phyloP scores from a whole-genome alignment of 1,140 invertebrate species.

The Drosophila lowei region DNA sequence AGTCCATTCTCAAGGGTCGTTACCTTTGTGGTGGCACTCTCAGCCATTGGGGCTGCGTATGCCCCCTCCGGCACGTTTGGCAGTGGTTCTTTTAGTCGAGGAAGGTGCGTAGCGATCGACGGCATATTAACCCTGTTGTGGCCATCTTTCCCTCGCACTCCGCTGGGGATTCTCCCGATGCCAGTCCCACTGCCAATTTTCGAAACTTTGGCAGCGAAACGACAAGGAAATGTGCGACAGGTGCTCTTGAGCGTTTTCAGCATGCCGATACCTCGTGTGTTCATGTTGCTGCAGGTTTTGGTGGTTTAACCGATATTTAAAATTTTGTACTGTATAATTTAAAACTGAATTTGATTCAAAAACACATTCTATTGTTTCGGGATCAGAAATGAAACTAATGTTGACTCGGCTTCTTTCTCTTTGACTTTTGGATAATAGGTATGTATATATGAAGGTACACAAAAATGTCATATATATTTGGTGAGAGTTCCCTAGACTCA shows the following conservation, averaged over 20 bases:
- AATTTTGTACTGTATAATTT: slow-evolving; percentile 48
- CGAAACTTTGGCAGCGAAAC: slow-evolving; percentile 73
- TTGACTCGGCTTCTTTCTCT: too few species aligned
- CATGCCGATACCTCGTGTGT: slow-evolving; percentile 64
- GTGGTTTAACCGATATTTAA: slow-evolving; percentile 56
- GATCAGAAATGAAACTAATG: too few species aligned
- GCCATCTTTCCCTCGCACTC: slow-evolving; percentile 55
- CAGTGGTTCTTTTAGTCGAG: slow-evolving; percentile 91
- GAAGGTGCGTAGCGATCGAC: slow-evolving; percentile 86
- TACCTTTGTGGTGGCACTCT: slow-evolving; percentile 90
- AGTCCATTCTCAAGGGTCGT: slow-evolving; percentile 95
- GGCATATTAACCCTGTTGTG: slow-evolving; percentile 80
- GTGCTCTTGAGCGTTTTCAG: slow-evolving; percentile 56
- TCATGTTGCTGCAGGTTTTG: slow-evolving; percentile 69
- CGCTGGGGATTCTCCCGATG: slow-evolving; percentile 77
- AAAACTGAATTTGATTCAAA: slow-evolving; percentile 69
- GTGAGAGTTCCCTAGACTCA: too few species aligned
- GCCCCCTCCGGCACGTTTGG: slow-evolving; percentile 89
- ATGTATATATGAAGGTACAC: too few species aligned
- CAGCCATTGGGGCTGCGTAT: slow-evolving; percentile 89
- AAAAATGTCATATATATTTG: too few species aligned
- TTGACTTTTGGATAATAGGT: too few species aligned
- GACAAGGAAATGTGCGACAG: slow-evolving; percentile 69
- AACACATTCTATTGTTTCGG: slow-evolving; percentile 41
- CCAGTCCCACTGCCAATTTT: slow-evolving; percentile 74